Percentiles rank a stretch among this genome's conserved stretches.
Conservation (phyloP, 2,888 invertebrate species). For the Pyrrhia umbra region DNA sequence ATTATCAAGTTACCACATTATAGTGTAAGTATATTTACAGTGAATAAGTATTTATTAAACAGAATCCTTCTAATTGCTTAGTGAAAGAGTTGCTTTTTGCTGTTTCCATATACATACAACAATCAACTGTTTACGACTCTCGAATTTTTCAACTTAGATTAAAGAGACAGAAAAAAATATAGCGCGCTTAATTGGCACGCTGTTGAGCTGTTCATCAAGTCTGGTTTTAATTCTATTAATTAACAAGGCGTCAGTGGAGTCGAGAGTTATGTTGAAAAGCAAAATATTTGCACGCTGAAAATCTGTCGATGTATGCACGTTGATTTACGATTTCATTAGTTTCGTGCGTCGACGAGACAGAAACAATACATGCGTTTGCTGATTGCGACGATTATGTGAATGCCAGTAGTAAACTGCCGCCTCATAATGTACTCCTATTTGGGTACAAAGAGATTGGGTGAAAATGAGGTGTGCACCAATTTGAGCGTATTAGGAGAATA, state of each 20-base stretch:
- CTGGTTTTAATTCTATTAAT: slow-evolving; percentile 81
- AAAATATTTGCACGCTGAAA: slow-evolving; percentile 78
- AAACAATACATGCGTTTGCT: slow-evolving; percentile 71
- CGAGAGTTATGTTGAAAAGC: slow-evolving; percentile 77
- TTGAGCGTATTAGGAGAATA: slow-evolving; percentile 39
- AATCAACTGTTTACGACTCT: slow-evolving; percentile 24
- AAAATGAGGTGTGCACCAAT: slow-evolving; percentile 52
- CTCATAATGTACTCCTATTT: slow-evolving; percentile 34
- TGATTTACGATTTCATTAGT: slow-evolving; percentile 89
- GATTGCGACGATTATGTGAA: slow-evolving; percentile 74
- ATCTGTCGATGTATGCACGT: slow-evolving; percentile 83
- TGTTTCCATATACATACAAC: background rate
- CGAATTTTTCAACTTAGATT: slow-evolving; percentile 52
- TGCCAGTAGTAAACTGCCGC: slow-evolving; percentile 29
- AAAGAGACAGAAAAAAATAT: slow-evolving; percentile 55
- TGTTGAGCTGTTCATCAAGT: slow-evolving; percentile 75
- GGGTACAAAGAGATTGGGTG: slow-evolving; percentile 40
- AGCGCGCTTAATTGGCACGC: slow-evolving; percentile 68
- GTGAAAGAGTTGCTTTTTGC: too few relatives aligned
- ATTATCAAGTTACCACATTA: too few relatives aligned
- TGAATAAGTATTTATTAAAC: too few relatives aligned
- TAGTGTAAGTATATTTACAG: too few relatives aligned
- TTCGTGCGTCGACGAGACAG: slow-evolving; percentile 74
- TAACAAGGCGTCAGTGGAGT: slow-evolving; percentile 76
- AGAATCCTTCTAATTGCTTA: too few relatives aligned